These are phyloP conservation scores for Rhinella marina DNA, from an alignment of 2,797 vertebrate genomes.

Conservation along the genomic window DNA sequence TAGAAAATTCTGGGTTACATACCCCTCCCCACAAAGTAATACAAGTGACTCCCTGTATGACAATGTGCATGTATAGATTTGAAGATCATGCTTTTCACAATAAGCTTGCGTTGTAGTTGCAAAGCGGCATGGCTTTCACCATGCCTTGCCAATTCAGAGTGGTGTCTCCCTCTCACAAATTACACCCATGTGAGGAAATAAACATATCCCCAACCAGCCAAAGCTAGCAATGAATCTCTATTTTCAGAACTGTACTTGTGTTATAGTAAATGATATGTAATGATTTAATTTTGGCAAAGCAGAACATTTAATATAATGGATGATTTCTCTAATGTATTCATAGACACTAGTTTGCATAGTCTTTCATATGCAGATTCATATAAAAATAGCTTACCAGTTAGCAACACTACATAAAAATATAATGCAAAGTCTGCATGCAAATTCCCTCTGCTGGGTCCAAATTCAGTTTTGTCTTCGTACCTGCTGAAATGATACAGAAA, in stretches of 20 bases:
- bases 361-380: slow-evolving; percentile 9
- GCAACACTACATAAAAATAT: not conserved
- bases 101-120: too few relatives aligned
- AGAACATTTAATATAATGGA: not conserved
- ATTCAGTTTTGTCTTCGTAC: not conserved
- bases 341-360: slow-evolving; percentile 19
- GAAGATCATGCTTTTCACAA: too few relatives aligned
- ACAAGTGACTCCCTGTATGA: too few relatives aligned
- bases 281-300: not conserved
- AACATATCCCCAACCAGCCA: not conserved
- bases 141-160: too few relatives aligned
- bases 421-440: not conserved
- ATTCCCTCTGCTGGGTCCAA: not conserved
- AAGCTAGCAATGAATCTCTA: not conserved
- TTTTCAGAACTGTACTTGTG: not conserved
- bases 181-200: too few relatives aligned
- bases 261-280: not conserved
- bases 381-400: slow-evolving; percentile 14
- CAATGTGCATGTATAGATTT: too few relatives aligned
- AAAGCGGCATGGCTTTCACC: too few relatives aligned
- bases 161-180: too few relatives aligned
- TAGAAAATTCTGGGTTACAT: too few relatives aligned
- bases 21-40: too few relatives aligned
- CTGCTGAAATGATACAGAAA: not conserved
- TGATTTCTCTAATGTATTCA: not conserved